Evolutionary conservation across 1,140 invertebrate species (phyloP).

Genomic region (Drosophila tristis): DNA sequence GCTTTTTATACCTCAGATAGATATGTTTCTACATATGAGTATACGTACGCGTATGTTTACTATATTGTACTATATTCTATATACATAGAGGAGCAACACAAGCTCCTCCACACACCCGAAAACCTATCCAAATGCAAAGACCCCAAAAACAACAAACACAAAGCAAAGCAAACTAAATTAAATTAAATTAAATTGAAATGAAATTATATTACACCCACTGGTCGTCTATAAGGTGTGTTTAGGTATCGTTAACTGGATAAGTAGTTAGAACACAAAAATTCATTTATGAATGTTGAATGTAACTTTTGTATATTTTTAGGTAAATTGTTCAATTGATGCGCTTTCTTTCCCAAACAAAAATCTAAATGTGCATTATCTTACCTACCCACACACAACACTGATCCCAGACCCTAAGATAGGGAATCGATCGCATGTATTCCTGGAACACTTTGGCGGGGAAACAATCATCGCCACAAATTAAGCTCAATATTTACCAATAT

Average conservation of each 20-base stretch:
- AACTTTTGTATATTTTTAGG: conserved; percentile 67
- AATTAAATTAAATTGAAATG: conserved; percentile 9
- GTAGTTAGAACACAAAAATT: conserved; percentile 58
- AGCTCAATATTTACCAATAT: conserved; percentile 14
- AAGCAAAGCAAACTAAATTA: conserved; percentile 19
- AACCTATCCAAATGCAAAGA: too few relatives aligned
- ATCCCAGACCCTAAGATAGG: conserved; percentile 23
- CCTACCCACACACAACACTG: background rate
- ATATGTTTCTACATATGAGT: conserved; percentile 53
- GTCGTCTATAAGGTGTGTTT: conserved; percentile 19
- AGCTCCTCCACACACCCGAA: background rate
- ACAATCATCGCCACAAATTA: conserved; percentile 12
- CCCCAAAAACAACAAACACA: too few relatives aligned
- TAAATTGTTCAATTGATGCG: conserved; percentile 70
- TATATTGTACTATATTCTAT: too few relatives aligned
- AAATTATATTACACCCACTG: conserved; percentile 18
- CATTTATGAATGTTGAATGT: conserved; percentile 57
- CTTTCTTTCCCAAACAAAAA: conserved; percentile 62
- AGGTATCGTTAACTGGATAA: conserved; percentile 31
- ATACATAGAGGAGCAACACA: background rate
- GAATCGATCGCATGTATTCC: conserved; percentile 3
- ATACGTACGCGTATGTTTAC: conserved; percentile 23
- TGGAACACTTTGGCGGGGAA: conserved; percentile 4
- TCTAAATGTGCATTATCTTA: conserved; percentile 59
- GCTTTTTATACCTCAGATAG: conserved; percentile 65